Conservation (phyloP, 2,888 invertebrate species). For the Onchidella celtica region DNA sequence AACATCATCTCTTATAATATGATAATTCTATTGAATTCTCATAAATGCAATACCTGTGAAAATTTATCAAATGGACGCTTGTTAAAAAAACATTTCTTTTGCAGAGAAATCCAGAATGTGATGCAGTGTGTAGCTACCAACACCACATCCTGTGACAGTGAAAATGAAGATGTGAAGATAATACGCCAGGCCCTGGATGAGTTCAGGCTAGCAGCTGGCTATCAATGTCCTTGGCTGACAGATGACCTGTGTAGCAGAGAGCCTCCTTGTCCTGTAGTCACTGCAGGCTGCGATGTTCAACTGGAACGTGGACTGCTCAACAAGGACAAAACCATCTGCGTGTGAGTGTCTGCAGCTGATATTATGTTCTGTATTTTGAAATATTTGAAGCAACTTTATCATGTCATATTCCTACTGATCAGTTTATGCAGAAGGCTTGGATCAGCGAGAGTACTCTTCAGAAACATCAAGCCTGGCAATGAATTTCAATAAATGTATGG, state of each 20-base stretch:
- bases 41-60: too few relatives aligned
- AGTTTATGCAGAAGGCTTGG: too few relatives aligned
- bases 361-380: too few relatives aligned
- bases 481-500: too few relatives aligned
- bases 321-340: constrained; percentile 41
- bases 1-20: too few relatives aligned
- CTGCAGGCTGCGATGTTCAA: constrained; percentile 47
- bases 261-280: constrained; percentile 42
- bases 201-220: constrained; percentile 23
- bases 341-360: constrained; percentile 44
- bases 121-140: constrained; percentile 52
- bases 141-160: constrained; percentile 48
- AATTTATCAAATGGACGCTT: neutral
- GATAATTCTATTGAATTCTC: too few relatives aligned
- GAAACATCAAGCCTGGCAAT: too few relatives aligned
- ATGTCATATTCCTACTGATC: too few relatives aligned
- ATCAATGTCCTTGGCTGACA: constrained; percentile 49
- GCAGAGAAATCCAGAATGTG: constrained; percentile 50
- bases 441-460: too few relatives aligned
- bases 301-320: constrained; percentile 48
- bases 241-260: constrained; percentile 46
- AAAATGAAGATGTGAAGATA: constrained; percentile 29
- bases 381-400: too few relatives aligned
- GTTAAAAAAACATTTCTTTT: neutral
- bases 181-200: constrained; percentile 31